These are phyloP conservation scores for Drosophila takahashii DNA, from an alignment of 1,140 invertebrate genomes.

Conservation along the genomic window DNA sequence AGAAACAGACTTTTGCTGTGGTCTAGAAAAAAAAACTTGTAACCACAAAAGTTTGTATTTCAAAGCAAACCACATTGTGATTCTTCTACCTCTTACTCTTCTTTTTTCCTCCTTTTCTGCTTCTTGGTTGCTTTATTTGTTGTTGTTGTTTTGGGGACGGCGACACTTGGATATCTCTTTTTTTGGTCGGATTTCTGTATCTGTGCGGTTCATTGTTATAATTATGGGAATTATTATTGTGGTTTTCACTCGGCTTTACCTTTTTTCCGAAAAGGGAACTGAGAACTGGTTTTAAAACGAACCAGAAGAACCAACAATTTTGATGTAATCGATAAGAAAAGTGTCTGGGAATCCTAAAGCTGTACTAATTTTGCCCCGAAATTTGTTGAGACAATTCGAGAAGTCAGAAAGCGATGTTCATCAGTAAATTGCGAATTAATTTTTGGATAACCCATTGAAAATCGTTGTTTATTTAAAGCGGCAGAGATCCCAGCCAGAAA, in stretches of 20 bases:
- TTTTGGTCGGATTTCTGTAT: constrained; percentile 54
- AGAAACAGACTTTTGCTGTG: constrained; percentile 53
- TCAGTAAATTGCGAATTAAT: constrained; percentile 48
- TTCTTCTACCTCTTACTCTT: constrained; percentile 31
- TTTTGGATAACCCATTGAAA: constrained; percentile 34
- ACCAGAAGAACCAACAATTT: constrained; percentile 25
- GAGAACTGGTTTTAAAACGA: constrained; percentile 48
- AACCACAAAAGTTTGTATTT: constrained; percentile 82
- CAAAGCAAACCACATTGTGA: constrained; percentile 64
- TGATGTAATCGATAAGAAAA: constrained; percentile 65
- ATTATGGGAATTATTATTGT: constrained; percentile 82
- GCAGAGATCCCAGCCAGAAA: constrained; percentile 23
- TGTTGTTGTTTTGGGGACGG: constrained; percentile 51
- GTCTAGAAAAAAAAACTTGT: constrained; percentile 74
- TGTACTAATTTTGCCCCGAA: constrained; percentile 21
- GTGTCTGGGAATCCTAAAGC: constrained; percentile 36
- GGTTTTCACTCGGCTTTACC: constrained; percentile 70
- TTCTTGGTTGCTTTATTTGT: constrained; percentile 32
- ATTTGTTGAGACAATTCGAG: constrained; percentile 49
- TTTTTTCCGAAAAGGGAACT: constrained; percentile 41
- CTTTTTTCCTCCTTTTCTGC: constrained; percentile 15
- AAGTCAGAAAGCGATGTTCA: constrained; percentile 25
- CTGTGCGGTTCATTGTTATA: constrained; percentile 73
- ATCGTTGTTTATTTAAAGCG: constrained; percentile 33
- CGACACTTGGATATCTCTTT: constrained; percentile 77